Percentiles rank a stretch among this genome's conserved stretches.
phyloP scores from a whole-genome alignment of 2,888 invertebrate genomes.

The Idaea aversata region DNA sequence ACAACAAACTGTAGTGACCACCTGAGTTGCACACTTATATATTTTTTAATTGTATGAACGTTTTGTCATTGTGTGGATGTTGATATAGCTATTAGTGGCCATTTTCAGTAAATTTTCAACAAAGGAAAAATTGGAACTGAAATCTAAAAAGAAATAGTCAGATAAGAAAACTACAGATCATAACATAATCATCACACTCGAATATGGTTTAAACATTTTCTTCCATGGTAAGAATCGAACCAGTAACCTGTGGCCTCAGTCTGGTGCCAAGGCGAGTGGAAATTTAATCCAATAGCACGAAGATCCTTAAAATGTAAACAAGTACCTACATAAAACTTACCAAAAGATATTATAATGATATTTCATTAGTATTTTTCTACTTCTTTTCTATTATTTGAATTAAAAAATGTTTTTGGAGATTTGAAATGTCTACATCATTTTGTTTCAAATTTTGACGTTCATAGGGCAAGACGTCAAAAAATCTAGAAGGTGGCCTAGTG shows the following conservation, averaged over 20 bases:
- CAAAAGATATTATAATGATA: neutral
- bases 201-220: no score
- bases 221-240: no score
- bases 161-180: no score
- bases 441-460: neutral
- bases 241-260: no score
- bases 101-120: no score
- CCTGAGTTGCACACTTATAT: constrained; percentile 9
- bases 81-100: constrained; percentile 6
- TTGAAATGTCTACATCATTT: neutral
- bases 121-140: no score
- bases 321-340: no score
- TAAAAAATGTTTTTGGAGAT: neutral
- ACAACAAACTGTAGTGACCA: constrained; percentile 45
- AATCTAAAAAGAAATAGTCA: no score
- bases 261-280: no score
- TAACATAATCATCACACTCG: no score
- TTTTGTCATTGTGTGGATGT: constrained; percentile 4
- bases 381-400: neutral
- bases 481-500: neutral
- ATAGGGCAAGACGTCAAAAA: neutral
- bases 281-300: no score
- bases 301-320: no score
- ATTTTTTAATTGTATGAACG: constrained; percentile 6
- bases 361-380: neutral